These are phyloP conservation scores for Drosophila nigrodunni DNA, from an alignment of 1,140 invertebrate genomes.

Conservation along the genomic window DNA sequence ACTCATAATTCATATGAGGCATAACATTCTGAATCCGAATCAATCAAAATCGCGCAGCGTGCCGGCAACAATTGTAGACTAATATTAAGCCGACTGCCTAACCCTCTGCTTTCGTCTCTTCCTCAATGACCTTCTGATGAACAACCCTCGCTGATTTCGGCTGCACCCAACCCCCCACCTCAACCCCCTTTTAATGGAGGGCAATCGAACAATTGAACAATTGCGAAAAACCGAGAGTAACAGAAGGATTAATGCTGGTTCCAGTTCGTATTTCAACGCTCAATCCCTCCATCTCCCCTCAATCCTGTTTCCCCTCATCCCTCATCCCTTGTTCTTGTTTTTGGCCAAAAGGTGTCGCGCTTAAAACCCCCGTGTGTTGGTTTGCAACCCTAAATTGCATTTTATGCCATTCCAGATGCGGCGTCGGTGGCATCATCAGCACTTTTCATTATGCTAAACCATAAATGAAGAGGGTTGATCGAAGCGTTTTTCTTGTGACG, in stretches of 20 bases:
- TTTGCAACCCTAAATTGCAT: constrained; percentile 82
- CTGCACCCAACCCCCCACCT: not conserved
- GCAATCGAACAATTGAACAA: constrained; percentile 76
- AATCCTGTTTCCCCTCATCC: not conserved
- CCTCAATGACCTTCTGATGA: constrained; percentile 26
- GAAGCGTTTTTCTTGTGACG: not conserved
- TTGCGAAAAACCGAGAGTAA: constrained; percentile 64
- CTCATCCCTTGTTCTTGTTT: not conserved
- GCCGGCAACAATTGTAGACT: constrained; percentile 66
- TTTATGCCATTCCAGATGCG: constrained; percentile 47
- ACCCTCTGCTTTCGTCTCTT: not conserved
- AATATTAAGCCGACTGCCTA: constrained; percentile 26
- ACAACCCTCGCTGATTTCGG: constrained; percentile 21
- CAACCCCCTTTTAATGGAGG: not conserved
- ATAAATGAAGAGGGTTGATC: constrained; percentile 78
- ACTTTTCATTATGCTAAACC: constrained; percentile 82
- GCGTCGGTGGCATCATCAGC: constrained; percentile 55
- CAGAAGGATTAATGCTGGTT: constrained; percentile 82
- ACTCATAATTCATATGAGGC: constrained; percentile 67
- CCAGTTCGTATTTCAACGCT: constrained; percentile 14
- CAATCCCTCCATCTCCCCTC: constrained; percentile 4
- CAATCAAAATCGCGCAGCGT: constrained; percentile 61
- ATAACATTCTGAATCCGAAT: constrained; percentile 42
- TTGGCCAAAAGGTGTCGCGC: constrained; percentile 62
- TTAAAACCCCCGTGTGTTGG: constrained; percentile 54